phyloP scores from a whole-genome alignment of 2,888 invertebrate species.

The Syritta pipiens region DNA sequence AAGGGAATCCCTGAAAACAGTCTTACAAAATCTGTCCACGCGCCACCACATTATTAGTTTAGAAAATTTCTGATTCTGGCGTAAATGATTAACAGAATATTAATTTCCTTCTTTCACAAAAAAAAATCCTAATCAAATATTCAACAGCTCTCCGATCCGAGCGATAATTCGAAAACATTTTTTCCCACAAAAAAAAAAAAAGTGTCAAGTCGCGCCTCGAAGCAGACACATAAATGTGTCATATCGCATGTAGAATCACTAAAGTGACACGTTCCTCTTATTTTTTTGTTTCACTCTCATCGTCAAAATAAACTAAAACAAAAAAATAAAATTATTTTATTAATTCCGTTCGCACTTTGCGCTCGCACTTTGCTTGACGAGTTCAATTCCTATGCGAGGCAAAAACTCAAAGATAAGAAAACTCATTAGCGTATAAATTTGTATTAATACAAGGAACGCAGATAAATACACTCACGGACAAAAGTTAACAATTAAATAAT shows the following conservation, averaged over 20 bases:
- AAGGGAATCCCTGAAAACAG: neutral
- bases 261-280: constrained; percentile 46
- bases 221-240: constrained; percentile 50
- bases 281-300: no score
- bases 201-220: constrained; percentile 50
- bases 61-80: constrained; percentile 23
- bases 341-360: constrained; percentile 64
- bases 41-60: constrained; percentile 21
- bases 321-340: constrained; percentile 33
- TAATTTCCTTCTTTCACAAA: constrained; percentile 15
- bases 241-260: constrained; percentile 60
- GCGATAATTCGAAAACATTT: constrained; percentile 49
- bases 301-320: constrained; percentile 4
- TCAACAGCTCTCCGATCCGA: constrained; percentile 26
- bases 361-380: constrained; percentile 44
- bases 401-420: constrained; percentile 55
- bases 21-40: constrained; percentile 2
- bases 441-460: constrained; percentile 52
- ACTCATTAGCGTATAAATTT: constrained; percentile 69
- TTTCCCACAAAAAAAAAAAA: no score
- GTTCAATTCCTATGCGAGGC: constrained; percentile 47
- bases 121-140: constrained; percentile 36
- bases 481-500: no score
- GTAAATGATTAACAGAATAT: constrained; percentile 48
- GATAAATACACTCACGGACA: constrained; percentile 27